These are phyloP conservation scores for Phoxinus phoxinus DNA, from an alignment of 2,113 vertebrate genomes.

Conservation along the genomic window DNA sequence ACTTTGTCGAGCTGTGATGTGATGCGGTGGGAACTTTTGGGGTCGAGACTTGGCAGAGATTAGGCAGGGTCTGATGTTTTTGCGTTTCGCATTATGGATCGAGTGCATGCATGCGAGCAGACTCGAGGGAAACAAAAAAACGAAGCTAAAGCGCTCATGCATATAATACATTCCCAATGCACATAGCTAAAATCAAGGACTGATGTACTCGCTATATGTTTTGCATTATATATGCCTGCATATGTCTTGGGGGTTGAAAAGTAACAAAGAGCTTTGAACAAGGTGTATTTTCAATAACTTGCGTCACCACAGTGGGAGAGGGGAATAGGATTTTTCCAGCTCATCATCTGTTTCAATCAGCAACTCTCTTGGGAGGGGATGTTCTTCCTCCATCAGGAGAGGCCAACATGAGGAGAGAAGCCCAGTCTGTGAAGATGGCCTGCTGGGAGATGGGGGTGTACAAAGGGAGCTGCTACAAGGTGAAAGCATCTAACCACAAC, in stretches of 20 bases:
- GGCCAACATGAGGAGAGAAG: conserved; percentile 66
- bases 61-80: conserved; percentile 15
- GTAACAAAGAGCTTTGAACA: conserved; percentile 60
- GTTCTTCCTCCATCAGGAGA: conserved; percentile 69
- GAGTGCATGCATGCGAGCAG: background rate
- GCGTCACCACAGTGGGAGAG: conserved; percentile 41
- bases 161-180: conserved; percentile 7
- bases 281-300: conserved; percentile 60
- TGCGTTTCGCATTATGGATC: conserved; percentile 10
- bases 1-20: conserved; percentile 3
- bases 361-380: conserved; percentile 66
- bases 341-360: conserved; percentile 69
- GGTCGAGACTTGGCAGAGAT: conserved; percentile 22
- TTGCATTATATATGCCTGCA: conserved; percentile 14
- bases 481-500: conserved; percentile 57
- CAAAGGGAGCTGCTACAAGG: conserved; percentile 42
- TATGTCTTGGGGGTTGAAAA: conserved; percentile 20
- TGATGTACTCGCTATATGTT: conserved; percentile 21
- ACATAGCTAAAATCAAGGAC: background rate
- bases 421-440: conserved; percentile 68
- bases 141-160: background rate
- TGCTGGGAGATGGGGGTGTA: conserved; percentile 58
- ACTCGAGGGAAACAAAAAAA: conserved; percentile 7
- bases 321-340: conserved; percentile 58
- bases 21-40: conserved; percentile 8